Conservation (phyloP, 2,888 invertebrate species). For the Yponomeuta sedellus region DNA sequence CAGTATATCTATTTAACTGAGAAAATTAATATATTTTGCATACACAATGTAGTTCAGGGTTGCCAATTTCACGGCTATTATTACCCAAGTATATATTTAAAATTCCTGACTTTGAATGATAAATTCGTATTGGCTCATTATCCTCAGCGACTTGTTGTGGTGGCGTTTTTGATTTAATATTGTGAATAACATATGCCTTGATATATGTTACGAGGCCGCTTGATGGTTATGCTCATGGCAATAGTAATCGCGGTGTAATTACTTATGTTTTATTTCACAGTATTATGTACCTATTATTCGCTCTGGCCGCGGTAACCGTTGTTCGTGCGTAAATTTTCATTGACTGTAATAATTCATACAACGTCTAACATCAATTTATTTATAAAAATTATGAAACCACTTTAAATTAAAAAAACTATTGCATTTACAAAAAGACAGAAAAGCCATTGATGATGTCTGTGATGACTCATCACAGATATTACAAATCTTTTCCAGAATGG, state of each 20-base stretch:
- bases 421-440: no score
- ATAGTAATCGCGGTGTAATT: conserved; percentile 42
- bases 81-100: not conserved
- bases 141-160: not conserved
- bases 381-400: no score
- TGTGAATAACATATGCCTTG: not conserved
- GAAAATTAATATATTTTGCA: conserved; percentile 4
- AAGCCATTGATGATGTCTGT: no score
- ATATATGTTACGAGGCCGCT: conserved; percentile 50
- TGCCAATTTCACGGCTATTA: conserved; percentile 2
- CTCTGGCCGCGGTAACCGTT: not conserved
- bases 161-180: not conserved
- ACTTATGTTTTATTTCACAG: conserved; percentile 26
- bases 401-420: no score
- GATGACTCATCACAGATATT: no score
- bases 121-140: conserved; percentile 2
- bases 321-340: not conserved
- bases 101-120: conserved; percentile 2
- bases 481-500: no score
- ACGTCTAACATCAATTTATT: no score
- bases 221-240: conserved; percentile 26
- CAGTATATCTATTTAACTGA: conserved; percentile 6
- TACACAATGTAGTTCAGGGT: conserved; percentile 5
- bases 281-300: not conserved
- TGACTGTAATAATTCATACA: not conserved